phyloP scores from a whole-genome alignment of 1,140 invertebrate species.

The Spodoptera frugiperda region DNA sequence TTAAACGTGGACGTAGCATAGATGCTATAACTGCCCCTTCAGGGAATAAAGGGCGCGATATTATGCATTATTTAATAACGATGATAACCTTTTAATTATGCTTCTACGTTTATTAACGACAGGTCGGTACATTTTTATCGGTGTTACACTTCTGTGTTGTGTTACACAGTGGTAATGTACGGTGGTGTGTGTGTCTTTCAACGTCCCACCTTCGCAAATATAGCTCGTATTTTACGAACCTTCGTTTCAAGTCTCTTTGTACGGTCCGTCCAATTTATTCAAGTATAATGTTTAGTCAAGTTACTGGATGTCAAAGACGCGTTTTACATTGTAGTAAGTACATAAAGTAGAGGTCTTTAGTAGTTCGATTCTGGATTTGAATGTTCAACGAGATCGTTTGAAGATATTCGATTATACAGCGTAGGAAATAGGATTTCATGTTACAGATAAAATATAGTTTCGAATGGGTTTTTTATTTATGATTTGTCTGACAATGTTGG shows the following conservation, averaged over 20 bases:
- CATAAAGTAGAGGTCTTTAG: constrained; percentile 22
- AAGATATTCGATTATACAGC: neutral
- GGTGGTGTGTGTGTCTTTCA: constrained; percentile 9
- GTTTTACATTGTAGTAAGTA: constrained; percentile 27
- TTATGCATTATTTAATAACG: too few species aligned
- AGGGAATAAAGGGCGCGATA: too few species aligned
- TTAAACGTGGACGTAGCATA: too few species aligned
- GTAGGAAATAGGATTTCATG: neutral
- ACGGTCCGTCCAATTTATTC: constrained; percentile 26
- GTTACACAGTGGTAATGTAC: neutral
- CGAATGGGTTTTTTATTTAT: too few species aligned
- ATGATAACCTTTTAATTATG: too few species aligned
- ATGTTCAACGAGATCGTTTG: constrained; percentile 1
- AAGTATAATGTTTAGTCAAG: constrained; percentile 35
- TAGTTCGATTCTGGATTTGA: constrained; percentile 3
- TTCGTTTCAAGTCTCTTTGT: constrained; percentile 20
- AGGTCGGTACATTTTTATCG: too few species aligned
- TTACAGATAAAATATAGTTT: neutral
- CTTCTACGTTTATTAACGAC: too few species aligned
- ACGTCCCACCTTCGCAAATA: constrained; percentile 12
- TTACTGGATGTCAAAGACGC: constrained; percentile 21
- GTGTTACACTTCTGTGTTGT: too few species aligned
- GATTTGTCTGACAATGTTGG: too few species aligned
- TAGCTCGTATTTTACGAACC: constrained; percentile 15
- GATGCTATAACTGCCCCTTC: too few species aligned